A percentile compares a stretch with the other conserved stretches of the same genome.
These are phyloP conservation scores for Harlomillsia oculata DNA, from an alignment of 1,140 invertebrate genomes.

Conservation along the genomic window DNA sequence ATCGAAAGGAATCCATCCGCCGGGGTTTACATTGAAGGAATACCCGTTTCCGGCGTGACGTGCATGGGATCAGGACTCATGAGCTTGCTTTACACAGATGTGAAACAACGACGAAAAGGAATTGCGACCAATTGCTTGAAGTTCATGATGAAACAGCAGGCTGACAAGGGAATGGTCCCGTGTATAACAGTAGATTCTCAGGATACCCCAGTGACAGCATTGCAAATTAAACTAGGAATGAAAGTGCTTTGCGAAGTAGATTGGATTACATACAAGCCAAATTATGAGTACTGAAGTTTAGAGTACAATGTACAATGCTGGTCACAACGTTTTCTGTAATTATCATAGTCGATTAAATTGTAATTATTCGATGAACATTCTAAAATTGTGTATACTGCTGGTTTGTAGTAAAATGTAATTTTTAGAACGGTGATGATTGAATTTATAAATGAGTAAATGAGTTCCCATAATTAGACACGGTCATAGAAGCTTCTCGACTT, in stretches of 20 bases:
- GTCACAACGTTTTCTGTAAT: no score
- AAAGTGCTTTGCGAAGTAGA: not conserved
- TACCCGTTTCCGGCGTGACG: constrained; percentile 4
- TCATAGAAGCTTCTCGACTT: no score
- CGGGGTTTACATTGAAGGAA: constrained; percentile 17
- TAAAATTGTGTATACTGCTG: no score
- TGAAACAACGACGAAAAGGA: constrained; percentile 5
- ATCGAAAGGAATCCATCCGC: constrained; percentile 3
- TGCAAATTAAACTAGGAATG: constrained; percentile 8
- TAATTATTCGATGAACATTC: no score
- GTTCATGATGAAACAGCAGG: constrained; percentile 1
- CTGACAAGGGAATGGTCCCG: constrained; percentile 8
- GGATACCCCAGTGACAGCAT: constrained; percentile 1
- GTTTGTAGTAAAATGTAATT: no score
- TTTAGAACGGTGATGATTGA: no score
- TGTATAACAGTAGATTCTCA: not conserved
- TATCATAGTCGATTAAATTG: no score
- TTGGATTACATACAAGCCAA: not conserved
- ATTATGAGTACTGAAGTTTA: not conserved
- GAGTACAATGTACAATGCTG: no score
- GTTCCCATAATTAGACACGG: no score
- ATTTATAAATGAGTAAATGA: no score
- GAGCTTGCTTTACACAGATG: not conserved
- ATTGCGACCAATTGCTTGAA: constrained; percentile 4
- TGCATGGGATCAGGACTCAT: not conserved